Base-by-base conservation (phyloP, 2,888 invertebrate genomes). In the Lepidocyrtoides sp. region DNA sequence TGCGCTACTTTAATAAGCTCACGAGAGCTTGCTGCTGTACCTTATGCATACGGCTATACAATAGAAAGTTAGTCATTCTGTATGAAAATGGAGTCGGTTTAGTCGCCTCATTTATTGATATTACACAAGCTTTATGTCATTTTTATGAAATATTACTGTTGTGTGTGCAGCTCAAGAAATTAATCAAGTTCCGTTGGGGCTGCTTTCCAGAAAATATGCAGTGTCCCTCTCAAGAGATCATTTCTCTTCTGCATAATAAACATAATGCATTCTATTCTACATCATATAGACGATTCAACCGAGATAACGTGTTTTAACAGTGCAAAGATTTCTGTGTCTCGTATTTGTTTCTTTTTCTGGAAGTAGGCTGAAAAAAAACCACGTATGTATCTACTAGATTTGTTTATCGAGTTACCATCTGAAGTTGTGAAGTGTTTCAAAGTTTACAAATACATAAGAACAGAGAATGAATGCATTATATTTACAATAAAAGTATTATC, bases 91-190 rank as follows among this genome's bases (percentile, higher is more conserved):
- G 60, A 29, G 60, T 26, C 7, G 69, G 10, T 20, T 72, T 20
- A 20, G 69, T 8, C 10, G 1, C 36, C 41, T 41, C 69, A 72
- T 72, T 72, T 72, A 72, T 72, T 72, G 69, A 72, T 44, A 72
- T 72, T 72, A 41, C 23, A 72, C 44, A 12, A 23, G 23, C 44
- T 72, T 20, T n/a, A 36, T 44, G 72, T 72, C 72, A 72, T 41
- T 20, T 72, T 20, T 44, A 72, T 72, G 44, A 72, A 72, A 72
- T 72, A 72, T 72, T 72, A 17, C 44, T 41, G 41, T 72, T 20
- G 72, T 72, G 23, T 36, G 36, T 36, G 7, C 36, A 36, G 36
- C 41, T 23, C 10, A 44, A 41, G 44, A 72, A 72, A 72, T 72
- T 72, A 72, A 44, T 72, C 72, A 41, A 72, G 44, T 72, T 32